These are phyloP conservation scores for Tragelaphus strepsiceros DNA, from an alignment of 2,113 vertebrate species.

Conservation along the genomic window DNA sequence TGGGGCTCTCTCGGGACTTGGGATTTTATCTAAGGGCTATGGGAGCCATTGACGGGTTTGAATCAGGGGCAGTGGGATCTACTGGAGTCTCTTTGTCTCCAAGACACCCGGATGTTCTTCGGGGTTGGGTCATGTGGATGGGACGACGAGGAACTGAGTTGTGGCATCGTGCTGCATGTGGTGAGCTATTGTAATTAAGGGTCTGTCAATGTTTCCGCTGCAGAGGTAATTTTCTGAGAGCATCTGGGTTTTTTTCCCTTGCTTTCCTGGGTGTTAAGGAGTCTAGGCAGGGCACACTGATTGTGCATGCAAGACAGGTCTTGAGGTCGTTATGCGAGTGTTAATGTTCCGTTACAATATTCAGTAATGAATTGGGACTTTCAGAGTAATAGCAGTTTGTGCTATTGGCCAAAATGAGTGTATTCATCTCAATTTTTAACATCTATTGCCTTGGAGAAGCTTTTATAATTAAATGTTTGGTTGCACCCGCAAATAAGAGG, in stretches of 20 bases:
- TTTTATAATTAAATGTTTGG: constrained; percentile 83
- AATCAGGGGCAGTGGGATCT: not conserved
- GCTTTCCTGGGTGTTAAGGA: not conserved
- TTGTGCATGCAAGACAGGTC: constrained; percentile 79
- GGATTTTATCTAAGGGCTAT: not conserved
- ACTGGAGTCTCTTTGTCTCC: not conserved
- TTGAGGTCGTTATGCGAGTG: constrained; percentile 73
- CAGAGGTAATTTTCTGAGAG: constrained; percentile 65
- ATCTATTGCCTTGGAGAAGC: constrained; percentile 74
- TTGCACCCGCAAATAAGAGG: constrained; percentile 71
- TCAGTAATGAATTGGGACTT: constrained; percentile 80
- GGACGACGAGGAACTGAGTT: not conserved
- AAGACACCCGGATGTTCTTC: not conserved
- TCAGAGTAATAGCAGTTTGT: constrained; percentile 70
- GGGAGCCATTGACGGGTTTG: not conserved
- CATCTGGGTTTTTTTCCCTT: not conserved
- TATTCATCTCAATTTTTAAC: constrained; percentile 82
- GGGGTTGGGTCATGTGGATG: not conserved
- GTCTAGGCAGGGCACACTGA: constrained; percentile 38
- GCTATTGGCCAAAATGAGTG: constrained; percentile 76
- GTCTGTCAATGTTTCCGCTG: constrained; percentile 46
- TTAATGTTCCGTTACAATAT: constrained; percentile 76
- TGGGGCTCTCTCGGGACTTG: not conserved
- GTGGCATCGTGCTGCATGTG: not conserved
- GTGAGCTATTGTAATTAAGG: constrained; percentile 56